Evolutionary conservation across 2,113 vertebrate species (phyloP), one percentile per base, ranked within the genome.

Genomic region (Saccopteryx bilineata): DNA sequence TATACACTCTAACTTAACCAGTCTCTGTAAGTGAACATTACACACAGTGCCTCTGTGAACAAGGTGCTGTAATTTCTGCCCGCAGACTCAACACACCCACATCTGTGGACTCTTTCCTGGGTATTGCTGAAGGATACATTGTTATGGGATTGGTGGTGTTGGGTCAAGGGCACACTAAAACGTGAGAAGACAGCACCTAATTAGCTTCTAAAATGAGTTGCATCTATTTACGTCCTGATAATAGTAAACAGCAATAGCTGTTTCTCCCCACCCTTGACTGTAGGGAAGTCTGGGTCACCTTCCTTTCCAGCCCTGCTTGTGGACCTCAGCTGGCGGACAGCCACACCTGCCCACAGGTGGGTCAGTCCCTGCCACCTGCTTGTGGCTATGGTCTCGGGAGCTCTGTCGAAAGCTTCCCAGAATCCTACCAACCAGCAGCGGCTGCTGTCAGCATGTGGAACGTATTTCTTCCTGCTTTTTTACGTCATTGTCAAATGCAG

Each of bases 331-430:
- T 2, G 0, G 58, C 39, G 11, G 9, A 18, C 4, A 1, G 4
- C 31, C 63, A 31, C 50, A 33, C n/a, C 33, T 72, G 39, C 31
- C 31, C 14, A 5, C 61, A 19, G 14, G 50, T 58, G 81, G n/a
- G 48, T 31, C 75, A 4, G 28, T 28, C 50, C 52, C 72, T 13
- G 14, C 56, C 1, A 9, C 33, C 5, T 1, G 13, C 33, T 24
- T 1, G 4, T 12, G 6, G 6, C 66, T 46, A 0, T n/a, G 1
- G 39, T 39, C 5, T 39, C 7, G 1, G 28, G 18, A 15, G 4
- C 28, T 28, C 52, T 52, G 18, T 65, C 24, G 21, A 15, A 18
- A 21, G 74, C 39, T 75, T 50, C 60, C 69, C 1, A 28, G 58
- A 48, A 13, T 52, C n/a, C 74, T 74, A 0, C 85, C 54, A 26